Evolutionary conservation across 2,113 vertebrate species (phyloP).

Genomic region (Polypterus senegalus): DNA sequence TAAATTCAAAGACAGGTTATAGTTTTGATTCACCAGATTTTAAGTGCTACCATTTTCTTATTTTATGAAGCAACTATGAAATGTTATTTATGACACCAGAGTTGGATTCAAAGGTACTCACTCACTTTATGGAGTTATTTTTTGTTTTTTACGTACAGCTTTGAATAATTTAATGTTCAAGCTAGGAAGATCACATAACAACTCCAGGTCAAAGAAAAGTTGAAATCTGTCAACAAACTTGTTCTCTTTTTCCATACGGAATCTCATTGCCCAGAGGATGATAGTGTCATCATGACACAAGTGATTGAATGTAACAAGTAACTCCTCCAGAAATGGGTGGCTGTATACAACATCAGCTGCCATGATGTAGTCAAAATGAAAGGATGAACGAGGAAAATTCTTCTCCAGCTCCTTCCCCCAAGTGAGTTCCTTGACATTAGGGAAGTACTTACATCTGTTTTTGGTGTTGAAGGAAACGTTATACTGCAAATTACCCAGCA

Average conservation of each 20-base stretch:
- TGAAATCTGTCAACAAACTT: constrained; percentile 70
- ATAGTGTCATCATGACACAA: constrained; percentile 69
- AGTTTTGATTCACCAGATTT: too few relatives aligned
- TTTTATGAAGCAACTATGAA: too few relatives aligned
- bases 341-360: constrained; percentile 88
- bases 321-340: constrained; percentile 73
- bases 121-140: constrained; percentile 16
- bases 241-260: constrained; percentile 76
- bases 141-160: constrained; percentile 53
- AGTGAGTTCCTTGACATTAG: constrained; percentile 66
- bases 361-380: constrained; percentile 75
- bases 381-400: constrained; percentile 60
- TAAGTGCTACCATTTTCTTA: too few relatives aligned
- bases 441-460: constrained; percentile 61
- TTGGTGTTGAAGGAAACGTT: constrained; percentile 74
- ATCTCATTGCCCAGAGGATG: constrained; percentile 90
- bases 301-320: constrained; percentile 79
- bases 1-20: too few relatives aligned
- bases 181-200: constrained; percentile 71
- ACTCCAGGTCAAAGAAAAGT: constrained; percentile 64
- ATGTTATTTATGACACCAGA: too few relatives aligned
- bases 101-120: too few relatives aligned
- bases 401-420: constrained; percentile 74
- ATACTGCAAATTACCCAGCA: constrained; percentile 79
- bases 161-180: constrained; percentile 79